Conservation (phyloP, 2,888 invertebrate species). For the Dermolepida albohirtum region DNA sequence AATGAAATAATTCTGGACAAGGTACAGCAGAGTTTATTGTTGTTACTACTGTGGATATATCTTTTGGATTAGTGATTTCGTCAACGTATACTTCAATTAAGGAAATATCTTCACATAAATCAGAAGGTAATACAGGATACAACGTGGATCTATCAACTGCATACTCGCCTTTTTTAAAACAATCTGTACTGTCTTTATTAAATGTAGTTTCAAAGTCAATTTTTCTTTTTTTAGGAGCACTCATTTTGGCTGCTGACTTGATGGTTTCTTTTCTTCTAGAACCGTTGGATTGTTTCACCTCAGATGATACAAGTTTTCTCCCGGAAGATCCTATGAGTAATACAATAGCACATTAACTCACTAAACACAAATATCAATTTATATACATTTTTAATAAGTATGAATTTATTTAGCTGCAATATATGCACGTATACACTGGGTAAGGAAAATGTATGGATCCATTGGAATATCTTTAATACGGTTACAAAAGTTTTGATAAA, state of each 20-base stretch:
- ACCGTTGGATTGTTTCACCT: no score
- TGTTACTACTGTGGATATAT: constrained; percentile 73
- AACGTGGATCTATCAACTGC: constrained; percentile 20
- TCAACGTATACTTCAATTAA: constrained; percentile 72
- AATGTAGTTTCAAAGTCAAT: constrained; percentile 26
- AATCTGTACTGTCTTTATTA: background rate
- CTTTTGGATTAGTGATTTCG: constrained; percentile 70
- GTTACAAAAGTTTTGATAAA: no score
- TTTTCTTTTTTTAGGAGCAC: constrained; percentile 45
- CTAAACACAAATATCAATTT: background rate
- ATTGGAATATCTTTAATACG: no score
- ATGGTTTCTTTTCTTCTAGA: background rate
- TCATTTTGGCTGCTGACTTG: constrained; percentile 8
- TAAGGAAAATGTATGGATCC: no score
- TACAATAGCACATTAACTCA: constrained; percentile 24
- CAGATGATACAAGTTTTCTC: background rate
- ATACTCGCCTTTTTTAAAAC: background rate
- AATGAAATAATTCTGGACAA: constrained; percentile 73
- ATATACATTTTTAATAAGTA: background rate
- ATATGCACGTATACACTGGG: no score
- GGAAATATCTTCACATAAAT: constrained; percentile 66
- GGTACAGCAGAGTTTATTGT: constrained; percentile 71
- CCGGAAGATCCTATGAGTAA: constrained; percentile 20
- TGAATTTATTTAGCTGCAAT: no score
- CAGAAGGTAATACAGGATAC: constrained; percentile 69